These are phyloP conservation scores for Muntiacus muntjak DNA, from an alignment of 2,113 vertebrate genomes.

Conservation along the genomic window DNA sequence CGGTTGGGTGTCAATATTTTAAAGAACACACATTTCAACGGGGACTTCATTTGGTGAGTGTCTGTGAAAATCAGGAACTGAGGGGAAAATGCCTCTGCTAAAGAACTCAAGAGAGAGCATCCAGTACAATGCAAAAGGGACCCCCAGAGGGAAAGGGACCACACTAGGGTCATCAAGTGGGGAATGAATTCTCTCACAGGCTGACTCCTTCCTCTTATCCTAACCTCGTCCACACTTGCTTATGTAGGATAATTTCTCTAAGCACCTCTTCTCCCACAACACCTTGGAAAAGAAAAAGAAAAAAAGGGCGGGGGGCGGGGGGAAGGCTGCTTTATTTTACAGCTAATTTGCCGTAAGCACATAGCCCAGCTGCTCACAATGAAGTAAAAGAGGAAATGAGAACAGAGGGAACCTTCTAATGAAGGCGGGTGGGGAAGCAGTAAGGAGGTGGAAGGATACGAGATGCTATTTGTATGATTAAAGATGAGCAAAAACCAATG, in stretches of 20 bases:
- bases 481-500: constrained; percentile 58
- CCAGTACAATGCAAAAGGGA: background rate
- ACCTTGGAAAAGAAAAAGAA: background rate
- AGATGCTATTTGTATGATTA: constrained; percentile 60
- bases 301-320: fast-evolving
- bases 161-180: background rate
- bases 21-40: constrained; percentile 18
- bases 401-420: constrained; percentile 68
- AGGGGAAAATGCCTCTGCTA: background rate
- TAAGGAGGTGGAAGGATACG: background rate
- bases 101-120: background rate
- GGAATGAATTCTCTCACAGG: background rate
- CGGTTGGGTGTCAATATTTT: constrained; percentile 40
- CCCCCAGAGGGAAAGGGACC: background rate
- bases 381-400: constrained; percentile 67
- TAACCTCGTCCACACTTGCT: constrained; percentile 53
- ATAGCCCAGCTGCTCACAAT: constrained; percentile 71
- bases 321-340: constrained; percentile 67
- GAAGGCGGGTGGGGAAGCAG: constrained; percentile 11
- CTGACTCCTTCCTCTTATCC: constrained; percentile 31
- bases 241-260: constrained; percentile 53
- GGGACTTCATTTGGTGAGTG: background rate
- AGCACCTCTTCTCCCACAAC: constrained; percentile 52
- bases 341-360: constrained; percentile 74
- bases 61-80: background rate